Evolutionary conservation across 2,113 vertebrate genomes (phyloP).

Genomic region (Nannobrachium achirus): DNA sequence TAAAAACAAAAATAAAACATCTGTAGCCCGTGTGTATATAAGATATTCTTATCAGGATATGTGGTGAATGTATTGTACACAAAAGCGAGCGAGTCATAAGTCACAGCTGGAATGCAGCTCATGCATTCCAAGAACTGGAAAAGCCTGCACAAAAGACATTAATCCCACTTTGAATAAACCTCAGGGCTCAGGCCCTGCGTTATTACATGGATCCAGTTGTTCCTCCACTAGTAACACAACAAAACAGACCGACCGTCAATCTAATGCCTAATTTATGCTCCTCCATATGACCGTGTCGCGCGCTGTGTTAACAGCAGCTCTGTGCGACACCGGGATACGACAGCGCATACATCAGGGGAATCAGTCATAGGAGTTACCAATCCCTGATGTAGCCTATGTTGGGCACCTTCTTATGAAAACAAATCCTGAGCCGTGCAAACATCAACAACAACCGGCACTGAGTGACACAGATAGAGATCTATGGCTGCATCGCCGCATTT

Average conservation of each 20-base stretch:
- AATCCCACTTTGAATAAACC: conserved; percentile 55
- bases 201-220: conserved; percentile 62
- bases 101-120: conserved; percentile 46
- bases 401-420: conserved; percentile 53
- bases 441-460: conserved; percentile 42
- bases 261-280: too few relatives aligned
- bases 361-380: conserved; percentile 32
- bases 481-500: conserved; percentile 50
- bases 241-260: conserved; percentile 18
- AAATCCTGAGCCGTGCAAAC: conserved; percentile 44
- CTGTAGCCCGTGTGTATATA: neutral
- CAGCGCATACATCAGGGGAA: too few relatives aligned
- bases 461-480: conserved; percentile 55
- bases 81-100: conserved; percentile 38
- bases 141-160: conserved; percentile 58
- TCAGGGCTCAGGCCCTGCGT: conserved; percentile 1
- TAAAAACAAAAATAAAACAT: too few relatives aligned
- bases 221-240: conserved; percentile 48
- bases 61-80: conserved; percentile 7
- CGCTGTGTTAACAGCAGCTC: conserved; percentile 20
- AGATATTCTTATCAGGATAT: conserved; percentile 12
- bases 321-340: neutral
- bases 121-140: conserved; percentile 61
- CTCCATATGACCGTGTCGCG: too few relatives aligned
- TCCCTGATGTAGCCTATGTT: conserved; percentile 51